Conservation (phyloP, 1,140 invertebrate species). For the Ips nitidus region DNA sequence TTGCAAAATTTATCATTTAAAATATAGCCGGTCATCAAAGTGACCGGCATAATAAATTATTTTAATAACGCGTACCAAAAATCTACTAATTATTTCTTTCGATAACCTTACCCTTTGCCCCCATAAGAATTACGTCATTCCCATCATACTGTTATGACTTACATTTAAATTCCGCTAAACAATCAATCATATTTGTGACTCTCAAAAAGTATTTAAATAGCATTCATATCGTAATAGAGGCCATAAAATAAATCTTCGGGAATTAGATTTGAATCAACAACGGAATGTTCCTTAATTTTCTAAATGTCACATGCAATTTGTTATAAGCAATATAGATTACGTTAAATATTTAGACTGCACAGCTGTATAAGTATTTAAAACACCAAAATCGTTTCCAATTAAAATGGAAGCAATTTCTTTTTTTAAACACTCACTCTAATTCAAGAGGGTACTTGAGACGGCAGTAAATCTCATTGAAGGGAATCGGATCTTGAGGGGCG, state of each 20-base stretch:
- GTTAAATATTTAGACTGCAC: not conserved
- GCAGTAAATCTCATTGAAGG: too few relatives aligned
- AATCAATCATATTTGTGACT: too few relatives aligned
- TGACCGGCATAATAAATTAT: not conserved
- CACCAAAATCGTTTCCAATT: not conserved
- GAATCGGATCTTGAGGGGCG: too few relatives aligned
- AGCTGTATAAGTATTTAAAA: not conserved
- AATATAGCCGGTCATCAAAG: not conserved
- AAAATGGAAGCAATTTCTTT: too few relatives aligned
- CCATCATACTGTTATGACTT: not conserved
- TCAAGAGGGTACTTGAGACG: too few relatives aligned
- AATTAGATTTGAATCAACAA: not conserved
- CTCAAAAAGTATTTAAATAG: too few relatives aligned
- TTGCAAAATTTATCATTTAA: too few relatives aligned
- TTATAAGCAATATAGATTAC: not conserved
- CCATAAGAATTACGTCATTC: too few relatives aligned
- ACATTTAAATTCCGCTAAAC: not conserved
- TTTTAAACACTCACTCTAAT: too few relatives aligned
- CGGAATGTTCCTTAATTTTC: conserved; percentile 13
- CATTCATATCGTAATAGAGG: too few relatives aligned
- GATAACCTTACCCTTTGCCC: not conserved
- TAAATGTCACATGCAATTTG: conserved; percentile 14
- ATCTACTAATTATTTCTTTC: conserved; percentile 3
- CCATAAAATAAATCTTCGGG: too few relatives aligned
- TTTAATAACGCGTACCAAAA: conserved; percentile 1